These are phyloP conservation scores for Acanthornis magna DNA, from an alignment of 2,797 vertebrate genomes.

Conservation along the genomic window DNA sequence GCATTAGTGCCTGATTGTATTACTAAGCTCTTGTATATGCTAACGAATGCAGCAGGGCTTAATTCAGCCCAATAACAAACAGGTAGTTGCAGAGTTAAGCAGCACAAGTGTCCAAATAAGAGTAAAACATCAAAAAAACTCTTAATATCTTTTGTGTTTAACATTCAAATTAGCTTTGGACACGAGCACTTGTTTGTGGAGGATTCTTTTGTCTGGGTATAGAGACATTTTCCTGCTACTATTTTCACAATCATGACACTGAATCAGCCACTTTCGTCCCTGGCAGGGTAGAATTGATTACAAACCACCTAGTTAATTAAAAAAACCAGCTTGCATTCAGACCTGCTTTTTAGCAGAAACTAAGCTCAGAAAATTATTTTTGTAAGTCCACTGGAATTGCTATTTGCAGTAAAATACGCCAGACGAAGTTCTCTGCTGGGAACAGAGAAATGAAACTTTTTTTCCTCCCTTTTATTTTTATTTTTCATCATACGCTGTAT, in stretches of 20 bases:
- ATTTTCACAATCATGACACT: neutral
- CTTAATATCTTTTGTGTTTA: neutral
- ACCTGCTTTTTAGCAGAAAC: slow-evolving; percentile 8
- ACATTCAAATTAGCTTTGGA: slow-evolving; percentile 24
- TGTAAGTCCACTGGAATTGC: neutral
- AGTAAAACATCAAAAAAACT: neutral
- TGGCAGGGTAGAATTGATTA: slow-evolving; percentile 27
- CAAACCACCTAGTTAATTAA: slow-evolving; percentile 40
- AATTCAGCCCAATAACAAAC: slow-evolving; percentile 52
- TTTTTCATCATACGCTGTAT: neutral
- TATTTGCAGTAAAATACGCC: slow-evolving; percentile 17
- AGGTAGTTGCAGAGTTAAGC: slow-evolving; percentile 65
- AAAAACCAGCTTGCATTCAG: slow-evolving; percentile 11
- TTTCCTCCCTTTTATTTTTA: neutral
- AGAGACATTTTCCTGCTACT: neutral
- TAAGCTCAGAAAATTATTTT: slow-evolving; percentile 16
- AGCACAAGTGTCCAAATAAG: neutral
- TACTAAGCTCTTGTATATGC: slow-evolving; percentile 62
- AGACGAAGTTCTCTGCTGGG: slow-evolving; percentile 10
- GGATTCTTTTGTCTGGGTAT: slow-evolving; percentile 16
- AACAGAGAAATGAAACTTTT: neutral
- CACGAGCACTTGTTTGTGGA: neutral
- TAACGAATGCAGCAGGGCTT: slow-evolving; percentile 71
- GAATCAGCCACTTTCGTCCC: slow-evolving; percentile 8
- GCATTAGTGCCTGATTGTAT: slow-evolving; percentile 80